phyloP scores from a whole-genome alignment of 2,797 vertebrate species.

The Macroramphosus scolopax region DNA sequence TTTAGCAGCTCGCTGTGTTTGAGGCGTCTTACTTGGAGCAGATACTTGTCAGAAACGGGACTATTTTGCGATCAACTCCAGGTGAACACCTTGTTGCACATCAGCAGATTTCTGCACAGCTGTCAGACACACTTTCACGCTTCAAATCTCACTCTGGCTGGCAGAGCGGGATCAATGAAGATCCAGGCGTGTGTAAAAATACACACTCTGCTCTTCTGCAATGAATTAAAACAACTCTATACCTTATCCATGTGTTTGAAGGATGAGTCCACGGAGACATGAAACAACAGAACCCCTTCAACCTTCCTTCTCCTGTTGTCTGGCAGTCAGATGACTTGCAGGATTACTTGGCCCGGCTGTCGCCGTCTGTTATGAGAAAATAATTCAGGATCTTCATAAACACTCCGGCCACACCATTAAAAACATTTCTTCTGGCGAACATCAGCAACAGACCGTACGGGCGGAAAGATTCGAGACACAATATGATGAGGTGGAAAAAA shows the following conservation, averaged over 20 bases:
- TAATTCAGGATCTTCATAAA: slow-evolving; percentile 19
- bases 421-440: slow-evolving; percentile 42
- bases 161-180: slow-evolving; percentile 15
- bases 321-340: slow-evolving; percentile 16
- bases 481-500: too few relatives aligned
- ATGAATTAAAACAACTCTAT: slow-evolving; percentile 31
- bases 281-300: too few relatives aligned
- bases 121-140: slow-evolving; percentile 54
- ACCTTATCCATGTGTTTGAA: slow-evolving; percentile 5
- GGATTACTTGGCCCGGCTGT: slow-evolving; percentile 9
- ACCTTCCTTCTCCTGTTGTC: neutral
- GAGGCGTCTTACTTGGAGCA: slow-evolving; percentile 26
- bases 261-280: too few relatives aligned
- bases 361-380: slow-evolving; percentile 26
- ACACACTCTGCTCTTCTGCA: slow-evolving; percentile 7
- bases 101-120: slow-evolving; percentile 46
- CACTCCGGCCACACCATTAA: slow-evolving; percentile 19
- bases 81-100: slow-evolving; percentile 55
- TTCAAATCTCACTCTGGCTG: slow-evolving; percentile 15
- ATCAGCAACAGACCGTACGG: slow-evolving; percentile 14
- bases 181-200: slow-evolving; percentile 15
- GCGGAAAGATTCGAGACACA: too few relatives aligned
- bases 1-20: neutral
- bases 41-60: slow-evolving; percentile 35
- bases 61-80: slow-evolving; percentile 44